Evolutionary conservation across 2,113 vertebrate species (phyloP).

Genomic region (Sarotherodon lohbergeri): DNA sequence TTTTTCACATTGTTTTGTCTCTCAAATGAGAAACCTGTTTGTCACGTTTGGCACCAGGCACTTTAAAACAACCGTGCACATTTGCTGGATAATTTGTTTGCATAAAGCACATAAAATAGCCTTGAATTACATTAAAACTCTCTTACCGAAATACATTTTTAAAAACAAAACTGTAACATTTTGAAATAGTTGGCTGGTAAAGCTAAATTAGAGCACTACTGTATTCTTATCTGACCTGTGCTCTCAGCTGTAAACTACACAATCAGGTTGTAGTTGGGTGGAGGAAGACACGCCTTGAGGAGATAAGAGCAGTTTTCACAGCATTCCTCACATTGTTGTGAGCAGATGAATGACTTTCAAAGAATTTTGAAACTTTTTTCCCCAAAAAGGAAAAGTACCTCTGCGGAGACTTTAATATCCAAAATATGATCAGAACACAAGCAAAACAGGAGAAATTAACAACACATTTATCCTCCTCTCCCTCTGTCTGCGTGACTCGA

Average conservation of each 20-base stretch:
- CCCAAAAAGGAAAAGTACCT: background rate
- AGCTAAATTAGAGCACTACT: accelerated
- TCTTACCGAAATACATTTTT: background rate
- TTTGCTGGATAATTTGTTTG: background rate
- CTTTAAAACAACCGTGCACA: background rate
- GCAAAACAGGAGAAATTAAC: background rate
- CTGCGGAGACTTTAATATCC: background rate
- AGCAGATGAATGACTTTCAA: background rate
- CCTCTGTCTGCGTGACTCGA: background rate
- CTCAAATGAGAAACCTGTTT: background rate
- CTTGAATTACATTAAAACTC: background rate
- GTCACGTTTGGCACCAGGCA: background rate
- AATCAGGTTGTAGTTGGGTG: background rate
- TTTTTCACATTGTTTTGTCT: background rate
- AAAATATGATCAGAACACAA: background rate
- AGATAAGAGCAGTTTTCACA: background rate
- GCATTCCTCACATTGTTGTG: background rate
- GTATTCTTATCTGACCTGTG: background rate
- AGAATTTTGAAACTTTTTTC: background rate
- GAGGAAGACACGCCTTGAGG: background rate
- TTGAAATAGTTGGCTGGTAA: background rate
- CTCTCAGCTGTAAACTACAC: background rate
- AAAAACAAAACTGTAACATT: background rate
- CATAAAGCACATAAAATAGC: background rate
- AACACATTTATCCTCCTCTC: background rate